These are phyloP conservation scores for Brachystomella parvula DNA, from an alignment of 1,140 invertebrate species.

Conservation along the genomic window DNA sequence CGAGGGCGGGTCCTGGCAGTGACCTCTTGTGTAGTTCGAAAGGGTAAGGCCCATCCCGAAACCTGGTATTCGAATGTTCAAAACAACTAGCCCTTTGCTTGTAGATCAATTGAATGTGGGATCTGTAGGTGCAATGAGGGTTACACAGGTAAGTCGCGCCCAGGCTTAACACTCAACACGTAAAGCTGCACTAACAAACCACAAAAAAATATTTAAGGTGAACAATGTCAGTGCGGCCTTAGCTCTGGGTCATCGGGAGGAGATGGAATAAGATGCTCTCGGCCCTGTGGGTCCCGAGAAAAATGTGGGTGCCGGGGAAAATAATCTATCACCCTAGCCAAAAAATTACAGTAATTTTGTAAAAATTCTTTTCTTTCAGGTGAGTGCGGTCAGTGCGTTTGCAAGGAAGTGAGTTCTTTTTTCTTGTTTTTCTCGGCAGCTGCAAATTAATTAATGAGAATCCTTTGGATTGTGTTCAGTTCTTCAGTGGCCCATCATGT, in stretches of 20 bases:
- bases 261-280: conserved; percentile 7
- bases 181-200: no score
- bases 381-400: conserved; percentile 26
- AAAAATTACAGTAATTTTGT: no score
- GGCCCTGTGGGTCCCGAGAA: not conserved
- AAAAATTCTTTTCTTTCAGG: no score
- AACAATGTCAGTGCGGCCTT: not conserved
- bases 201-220: not conserved
- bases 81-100: not conserved
- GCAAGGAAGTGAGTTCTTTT: conserved; percentile 14
- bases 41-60: conserved; percentile 5
- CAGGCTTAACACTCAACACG: no score
- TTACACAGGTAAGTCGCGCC: not conserved
- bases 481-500: conserved; percentile 22
- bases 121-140: conserved; percentile 14
- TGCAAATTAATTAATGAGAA: not conserved
- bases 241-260: not conserved
- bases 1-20: conserved; percentile 26
- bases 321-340: no score
- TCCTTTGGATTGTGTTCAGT: conserved; percentile 2
- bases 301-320: conserved; percentile 5
- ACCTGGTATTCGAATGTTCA: not conserved
- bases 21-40: conserved; percentile 6
- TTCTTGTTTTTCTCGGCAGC: no score
- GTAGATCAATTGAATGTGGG: conserved; percentile 12